Conservation (phyloP, 2,797 vertebrate species). For the Cichlasoma orientale region DNA sequence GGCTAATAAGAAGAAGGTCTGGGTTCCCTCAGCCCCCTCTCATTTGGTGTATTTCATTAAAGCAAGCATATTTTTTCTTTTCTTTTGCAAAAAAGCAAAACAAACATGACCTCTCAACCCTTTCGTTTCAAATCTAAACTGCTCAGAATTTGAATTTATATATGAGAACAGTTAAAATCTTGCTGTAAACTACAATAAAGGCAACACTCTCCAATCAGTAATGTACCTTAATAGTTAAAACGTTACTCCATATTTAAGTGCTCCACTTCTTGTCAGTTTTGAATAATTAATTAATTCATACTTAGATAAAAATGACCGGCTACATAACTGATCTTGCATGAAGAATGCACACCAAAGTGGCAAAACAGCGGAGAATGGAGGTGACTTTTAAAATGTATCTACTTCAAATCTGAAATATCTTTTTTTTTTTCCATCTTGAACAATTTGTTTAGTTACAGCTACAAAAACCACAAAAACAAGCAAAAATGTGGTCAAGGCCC, state of each 20-base stretch:
- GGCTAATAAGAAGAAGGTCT: slow-evolving; percentile 32
- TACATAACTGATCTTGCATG: slow-evolving; percentile 61
- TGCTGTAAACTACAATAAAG: slow-evolving; percentile 56
- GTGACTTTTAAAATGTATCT: slow-evolving; percentile 54
- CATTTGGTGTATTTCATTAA: slow-evolving; percentile 46
- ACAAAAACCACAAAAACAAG: slow-evolving; percentile 72
- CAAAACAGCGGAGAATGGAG: slow-evolving; percentile 51
- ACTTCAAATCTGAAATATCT: slow-evolving; percentile 60
- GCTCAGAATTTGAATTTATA: slow-evolving; percentile 28
- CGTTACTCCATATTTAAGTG: slow-evolving; percentile 13
- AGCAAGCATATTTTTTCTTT: slow-evolving; percentile 10
- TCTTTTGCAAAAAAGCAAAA: background rate
- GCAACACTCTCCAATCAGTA: slow-evolving; percentile 41
- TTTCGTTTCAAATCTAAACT: slow-evolving; percentile 13
- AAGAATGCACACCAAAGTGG: slow-evolving; percentile 58
- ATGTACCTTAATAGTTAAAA: slow-evolving; percentile 27
- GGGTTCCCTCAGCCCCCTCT: slow-evolving; percentile 42
- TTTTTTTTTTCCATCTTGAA: slow-evolving; percentile 42
- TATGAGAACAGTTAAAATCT: slow-evolving; percentile 48
- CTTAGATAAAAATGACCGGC: slow-evolving; percentile 55
- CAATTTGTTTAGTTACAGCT: slow-evolving; percentile 69
- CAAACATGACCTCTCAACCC: background rate
- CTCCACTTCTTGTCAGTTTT: slow-evolving; percentile 23
- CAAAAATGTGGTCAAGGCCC: slow-evolving; percentile 69
- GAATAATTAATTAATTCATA: slow-evolving; percentile 59